Base-by-base conservation (phyloP, 2,888 invertebrate genomes). In the Girardia tigrina region DNA sequence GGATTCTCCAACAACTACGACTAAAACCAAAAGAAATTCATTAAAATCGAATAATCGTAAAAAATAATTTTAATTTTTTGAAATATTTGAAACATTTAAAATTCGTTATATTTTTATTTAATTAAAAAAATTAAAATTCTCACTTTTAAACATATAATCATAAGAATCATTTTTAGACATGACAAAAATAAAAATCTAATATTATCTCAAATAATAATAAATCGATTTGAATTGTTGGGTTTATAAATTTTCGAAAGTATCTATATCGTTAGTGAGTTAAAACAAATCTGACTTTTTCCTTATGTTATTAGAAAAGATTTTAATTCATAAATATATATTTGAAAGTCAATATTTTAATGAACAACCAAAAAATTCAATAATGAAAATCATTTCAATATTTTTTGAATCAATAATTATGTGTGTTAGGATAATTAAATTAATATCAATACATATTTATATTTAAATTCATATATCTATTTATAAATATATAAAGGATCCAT, bases 1-100 rank as follows among this genome's bases (percentile, higher is more conserved):
- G 6, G 81, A 81, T 75, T 82, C 81, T 14, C 82, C 82, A 4
- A 81, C 81, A 42, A 82, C 78, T 27, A 82, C 82, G 78, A 82
- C 82, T 82, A 79, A n/a, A 80, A 77, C 0, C 78, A 71, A 23
- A 71, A 28, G 16, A 42, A 42, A 42, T n/a, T n/a, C n/a, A n/a
- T n/a, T n/a, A n/a, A n/a, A n/a, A n/a, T n/a, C n/a, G n/a, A n/a
- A n/a, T n/a, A n/a, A n/a, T n/a, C n/a, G n/a, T n/a, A n/a, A n/a
- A n/a, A n/a, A 36, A 36, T 36, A 36, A 36, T 12, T 36, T 36
- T 36, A 36, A 36, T 56, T 20, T 56, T 8, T 56, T 56, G 4
- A 12, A 20, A 56, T 20, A 56, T 56, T 8, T 20, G 23, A 56
- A n/a, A 12, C n/a, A 56, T 12, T 12, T 56, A 20, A 8, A 56